phyloP scores from a whole-genome alignment of 2,888 invertebrate species.

The Eristalis pertinax region DNA sequence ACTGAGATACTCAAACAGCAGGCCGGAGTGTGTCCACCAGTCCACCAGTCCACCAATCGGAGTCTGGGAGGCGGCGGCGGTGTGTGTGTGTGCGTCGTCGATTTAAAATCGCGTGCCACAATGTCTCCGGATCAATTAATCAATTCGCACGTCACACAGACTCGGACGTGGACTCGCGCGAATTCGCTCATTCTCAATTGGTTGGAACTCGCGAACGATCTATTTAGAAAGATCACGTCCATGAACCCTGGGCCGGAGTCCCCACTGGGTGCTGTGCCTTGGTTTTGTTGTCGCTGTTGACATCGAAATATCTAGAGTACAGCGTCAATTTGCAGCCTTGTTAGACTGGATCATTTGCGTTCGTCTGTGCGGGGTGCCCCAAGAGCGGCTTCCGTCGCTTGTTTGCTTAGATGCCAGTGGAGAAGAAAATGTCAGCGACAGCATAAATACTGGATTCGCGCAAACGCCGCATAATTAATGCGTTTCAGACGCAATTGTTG shows the following conservation, averaged over 20 bases:
- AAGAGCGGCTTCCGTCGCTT: constrained; percentile 2
- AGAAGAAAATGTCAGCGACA: constrained; percentile 52
- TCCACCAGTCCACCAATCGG: neutral
- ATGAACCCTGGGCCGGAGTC: constrained; percentile 36
- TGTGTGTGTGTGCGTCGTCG: neutral
- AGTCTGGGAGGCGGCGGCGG: no score
- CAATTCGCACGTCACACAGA: constrained; percentile 61
- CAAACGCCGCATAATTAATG: constrained; percentile 52
- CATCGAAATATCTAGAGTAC: constrained; percentile 46
- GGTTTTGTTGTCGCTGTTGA: constrained; percentile 40
- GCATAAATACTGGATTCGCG: constrained; percentile 31
- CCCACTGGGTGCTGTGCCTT: neutral
- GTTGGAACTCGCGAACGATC: constrained; percentile 42
- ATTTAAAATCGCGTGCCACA: constrained; percentile 49
- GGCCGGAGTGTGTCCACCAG: neutral
- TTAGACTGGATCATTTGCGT: neutral
- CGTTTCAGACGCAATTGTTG: constrained; percentile 34
- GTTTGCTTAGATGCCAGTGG: constrained; percentile 49
- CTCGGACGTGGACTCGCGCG: constrained; percentile 20
- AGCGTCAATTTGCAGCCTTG: constrained; percentile 27
- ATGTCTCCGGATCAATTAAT: constrained; percentile 61
- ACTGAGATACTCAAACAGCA: constrained; percentile 38
- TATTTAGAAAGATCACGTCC: constrained; percentile 65
- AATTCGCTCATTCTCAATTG: constrained; percentile 47
- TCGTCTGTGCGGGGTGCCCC: neutral